phyloP scores from a whole-genome alignment of 92 coral and sea anemone species.

The Porites divaricata region DNA sequence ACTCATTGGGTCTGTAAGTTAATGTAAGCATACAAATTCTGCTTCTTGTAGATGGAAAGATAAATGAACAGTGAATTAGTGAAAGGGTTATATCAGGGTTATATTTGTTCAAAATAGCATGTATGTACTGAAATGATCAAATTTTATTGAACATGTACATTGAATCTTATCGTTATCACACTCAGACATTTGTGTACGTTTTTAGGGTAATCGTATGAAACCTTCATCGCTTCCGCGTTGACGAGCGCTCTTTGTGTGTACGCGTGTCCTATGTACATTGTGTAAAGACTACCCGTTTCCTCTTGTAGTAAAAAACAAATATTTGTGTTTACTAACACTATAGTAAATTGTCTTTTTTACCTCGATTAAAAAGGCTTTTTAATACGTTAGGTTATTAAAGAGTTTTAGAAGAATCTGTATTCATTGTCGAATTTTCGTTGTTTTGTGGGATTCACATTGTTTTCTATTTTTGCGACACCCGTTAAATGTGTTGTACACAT shows the following conservation, averaged over 20 bases:
- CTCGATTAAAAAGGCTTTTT: not conserved
- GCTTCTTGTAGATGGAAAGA: too few relatives aligned
- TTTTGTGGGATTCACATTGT: not conserved
- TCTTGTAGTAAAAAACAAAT: not conserved
- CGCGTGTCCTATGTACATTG: not conserved
- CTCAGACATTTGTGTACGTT: not conserved
- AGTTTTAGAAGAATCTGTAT: not conserved
- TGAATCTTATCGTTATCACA: too few relatives aligned
- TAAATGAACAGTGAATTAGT: too few relatives aligned
- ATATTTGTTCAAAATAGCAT: not conserved
- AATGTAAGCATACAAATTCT: too few relatives aligned
- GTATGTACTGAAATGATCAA: not conserved
- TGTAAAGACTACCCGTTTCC: too few relatives aligned
- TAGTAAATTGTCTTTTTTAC: not conserved
- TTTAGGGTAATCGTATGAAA: not conserved
- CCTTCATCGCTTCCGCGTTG: not conserved
- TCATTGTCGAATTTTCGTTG: not conserved
- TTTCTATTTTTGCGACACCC: not conserved
- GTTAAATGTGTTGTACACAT: not conserved
- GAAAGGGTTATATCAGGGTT: not conserved
- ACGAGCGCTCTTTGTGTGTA: too few relatives aligned
- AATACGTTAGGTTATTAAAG: constrained; percentile 7
- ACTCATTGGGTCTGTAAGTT: too few relatives aligned
- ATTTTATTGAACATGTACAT: not conserved
- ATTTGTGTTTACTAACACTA: not conserved